phyloP scores from a whole-genome alignment of 2,797 vertebrate genomes.

The Gymnothorax javanicus region DNA sequence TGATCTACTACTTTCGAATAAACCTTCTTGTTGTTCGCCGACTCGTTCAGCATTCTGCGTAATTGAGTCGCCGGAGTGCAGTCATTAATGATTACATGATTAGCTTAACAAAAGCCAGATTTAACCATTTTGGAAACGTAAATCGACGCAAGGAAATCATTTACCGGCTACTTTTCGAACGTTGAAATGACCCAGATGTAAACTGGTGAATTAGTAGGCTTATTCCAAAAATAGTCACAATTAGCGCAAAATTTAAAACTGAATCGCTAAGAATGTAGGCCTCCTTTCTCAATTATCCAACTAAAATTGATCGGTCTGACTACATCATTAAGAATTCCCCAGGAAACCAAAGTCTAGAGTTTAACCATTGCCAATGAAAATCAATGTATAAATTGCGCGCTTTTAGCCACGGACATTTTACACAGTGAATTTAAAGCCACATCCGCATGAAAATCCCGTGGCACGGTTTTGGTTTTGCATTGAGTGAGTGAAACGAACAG shows the following conservation, averaged over 20 bases:
- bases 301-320: not conserved
- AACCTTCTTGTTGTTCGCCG: not conserved
- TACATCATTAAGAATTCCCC: conserved; percentile 37
- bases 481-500: not conserved
- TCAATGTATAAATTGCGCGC: conserved; percentile 79
- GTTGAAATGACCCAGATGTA: too few relatives aligned
- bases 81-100: not conserved
- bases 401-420: conserved; percentile 78
- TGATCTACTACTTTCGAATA: too few relatives aligned
- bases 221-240: too few relatives aligned
- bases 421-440: conserved; percentile 82
- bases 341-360: conserved; percentile 43
- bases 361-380: conserved; percentile 68
- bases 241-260: too few relatives aligned
- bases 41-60: not conserved
- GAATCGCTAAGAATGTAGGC: too few relatives aligned
- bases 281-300: not conserved
- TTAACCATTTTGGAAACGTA: not conserved
- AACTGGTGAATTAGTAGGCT: too few relatives aligned
- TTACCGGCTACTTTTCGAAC: not conserved
- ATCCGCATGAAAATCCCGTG: conserved; percentile 63
- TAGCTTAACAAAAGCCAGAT: not conserved
- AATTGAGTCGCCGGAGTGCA: not conserved
- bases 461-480: not conserved
- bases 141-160: not conserved